phyloP scores from a whole-genome alignment of 2,797 vertebrate species.

The Prunella strophiata region DNA sequence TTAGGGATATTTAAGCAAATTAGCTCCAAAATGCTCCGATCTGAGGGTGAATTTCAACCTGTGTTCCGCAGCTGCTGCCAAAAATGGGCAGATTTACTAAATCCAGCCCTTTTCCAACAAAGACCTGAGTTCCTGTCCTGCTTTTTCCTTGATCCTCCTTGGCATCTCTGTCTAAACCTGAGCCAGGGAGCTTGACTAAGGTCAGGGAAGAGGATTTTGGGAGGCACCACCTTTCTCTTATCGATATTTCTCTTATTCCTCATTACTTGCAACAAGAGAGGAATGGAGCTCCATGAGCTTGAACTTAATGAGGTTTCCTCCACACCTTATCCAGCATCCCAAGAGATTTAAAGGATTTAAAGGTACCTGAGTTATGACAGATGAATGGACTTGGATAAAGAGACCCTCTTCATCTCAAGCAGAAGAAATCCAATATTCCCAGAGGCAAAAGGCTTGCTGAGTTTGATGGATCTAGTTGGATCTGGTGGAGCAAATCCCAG shows the following conservation, averaged over 20 bases:
- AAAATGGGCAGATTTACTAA: background rate
- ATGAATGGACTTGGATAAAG: slow-evolving; percentile 31
- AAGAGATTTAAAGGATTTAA: slow-evolving; percentile 10
- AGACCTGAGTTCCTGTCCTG: background rate
- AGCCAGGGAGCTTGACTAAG: background rate
- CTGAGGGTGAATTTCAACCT: background rate
- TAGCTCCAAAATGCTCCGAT: background rate
- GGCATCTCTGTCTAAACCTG: background rate
- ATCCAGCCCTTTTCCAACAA: background rate
- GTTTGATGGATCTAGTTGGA: slow-evolving; percentile 59
- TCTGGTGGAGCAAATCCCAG: slow-evolving; percentile 50
- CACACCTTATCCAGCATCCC: background rate
- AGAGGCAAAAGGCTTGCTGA: background rate
- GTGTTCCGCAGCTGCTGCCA: background rate
- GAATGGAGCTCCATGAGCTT: background rate
- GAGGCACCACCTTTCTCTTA: background rate
- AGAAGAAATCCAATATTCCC: slow-evolving; percentile 12
- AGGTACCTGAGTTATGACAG: background rate
- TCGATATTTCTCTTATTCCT: background rate
- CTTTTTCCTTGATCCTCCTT: background rate
- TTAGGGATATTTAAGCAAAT: background rate
- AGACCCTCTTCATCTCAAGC: slow-evolving; percentile 29
- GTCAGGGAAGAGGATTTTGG: background rate
- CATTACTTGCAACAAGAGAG: background rate
- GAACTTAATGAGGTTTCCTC: background rate